phyloP scores from a whole-genome alignment of 2,797 vertebrate species.

The Mionectes olivaceus region DNA sequence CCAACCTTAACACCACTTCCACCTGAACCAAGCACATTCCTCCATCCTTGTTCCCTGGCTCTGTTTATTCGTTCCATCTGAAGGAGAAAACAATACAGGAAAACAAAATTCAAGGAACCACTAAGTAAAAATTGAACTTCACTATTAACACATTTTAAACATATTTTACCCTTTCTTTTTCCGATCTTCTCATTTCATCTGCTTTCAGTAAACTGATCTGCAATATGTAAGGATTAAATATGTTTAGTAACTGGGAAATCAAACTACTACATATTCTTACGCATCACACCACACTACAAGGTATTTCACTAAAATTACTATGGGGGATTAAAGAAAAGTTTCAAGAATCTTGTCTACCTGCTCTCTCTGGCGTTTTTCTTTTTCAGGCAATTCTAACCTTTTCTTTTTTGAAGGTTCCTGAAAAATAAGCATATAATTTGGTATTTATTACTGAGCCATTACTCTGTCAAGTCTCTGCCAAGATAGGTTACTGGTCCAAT shows the following conservation, averaged over 20 bases:
- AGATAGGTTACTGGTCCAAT: conserved; percentile 24
- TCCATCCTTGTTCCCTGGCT: conserved; percentile 97
- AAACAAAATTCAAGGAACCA: conserved; percentile 70
- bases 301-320: background rate
- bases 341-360: conserved; percentile 81
- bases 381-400: conserved; percentile 87
- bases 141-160: conserved; percentile 24
- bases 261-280: background rate
- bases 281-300: background rate
- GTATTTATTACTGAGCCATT: conserved; percentile 21
- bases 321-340: background rate
- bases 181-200: conserved; percentile 89
- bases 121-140: conserved; percentile 42
- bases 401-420: conserved; percentile 90
- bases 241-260: conserved; percentile 4
- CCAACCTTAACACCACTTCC: conserved; percentile 85
- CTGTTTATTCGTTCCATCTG: conserved; percentile 93
- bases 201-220: conserved; percentile 89
- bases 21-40: conserved; percentile 90
- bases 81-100: conserved; percentile 64
- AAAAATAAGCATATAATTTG: conserved; percentile 62
- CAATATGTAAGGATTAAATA: conserved; percentile 55
- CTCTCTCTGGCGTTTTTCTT: conserved; percentile 89
- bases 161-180: conserved; percentile 90
- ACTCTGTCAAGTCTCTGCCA: background rate